These are phyloP conservation scores for Synergus itoensis DNA, from an alignment of 2,888 invertebrate genomes.

Conservation along the genomic window DNA sequence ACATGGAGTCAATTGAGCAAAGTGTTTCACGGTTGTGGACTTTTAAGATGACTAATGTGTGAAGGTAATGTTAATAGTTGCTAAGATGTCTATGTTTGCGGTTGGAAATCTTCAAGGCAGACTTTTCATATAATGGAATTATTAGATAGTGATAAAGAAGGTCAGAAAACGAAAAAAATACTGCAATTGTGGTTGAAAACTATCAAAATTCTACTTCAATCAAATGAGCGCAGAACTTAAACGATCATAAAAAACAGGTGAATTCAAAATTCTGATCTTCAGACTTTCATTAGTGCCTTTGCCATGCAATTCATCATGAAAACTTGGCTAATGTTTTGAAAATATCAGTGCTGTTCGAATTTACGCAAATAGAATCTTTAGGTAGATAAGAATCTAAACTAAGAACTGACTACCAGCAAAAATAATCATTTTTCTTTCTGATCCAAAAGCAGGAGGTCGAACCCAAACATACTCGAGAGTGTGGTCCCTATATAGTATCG, in stretches of 20 bases:
- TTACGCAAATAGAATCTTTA: not conserved
- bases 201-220: not conserved
- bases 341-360: not conserved
- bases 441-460: not conserved
- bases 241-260: too few species aligned
- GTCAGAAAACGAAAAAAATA: too few species aligned
- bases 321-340: not conserved
- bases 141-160: too few species aligned
- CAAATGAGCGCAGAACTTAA: too few species aligned
- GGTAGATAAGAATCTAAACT: not conserved
- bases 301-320: not conserved
- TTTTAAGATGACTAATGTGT: constrained; percentile 20
- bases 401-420: not conserved
- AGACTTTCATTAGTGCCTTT: too few species aligned
- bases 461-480: not conserved
- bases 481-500: not conserved
- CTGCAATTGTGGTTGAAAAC: too few species aligned
- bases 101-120: not conserved
- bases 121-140: not conserved
- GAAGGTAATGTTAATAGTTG: constrained; percentile 8
- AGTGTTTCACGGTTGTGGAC: constrained; percentile 38
- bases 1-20: constrained; percentile 16
- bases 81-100: not conserved
- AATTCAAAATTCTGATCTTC: too few species aligned
- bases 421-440: not conserved